Evolutionary conservation across 2,113 vertebrate species (phyloP), one percentile per base, ranked within the genome.

Genomic region (Hypanus sabinus): DNA sequence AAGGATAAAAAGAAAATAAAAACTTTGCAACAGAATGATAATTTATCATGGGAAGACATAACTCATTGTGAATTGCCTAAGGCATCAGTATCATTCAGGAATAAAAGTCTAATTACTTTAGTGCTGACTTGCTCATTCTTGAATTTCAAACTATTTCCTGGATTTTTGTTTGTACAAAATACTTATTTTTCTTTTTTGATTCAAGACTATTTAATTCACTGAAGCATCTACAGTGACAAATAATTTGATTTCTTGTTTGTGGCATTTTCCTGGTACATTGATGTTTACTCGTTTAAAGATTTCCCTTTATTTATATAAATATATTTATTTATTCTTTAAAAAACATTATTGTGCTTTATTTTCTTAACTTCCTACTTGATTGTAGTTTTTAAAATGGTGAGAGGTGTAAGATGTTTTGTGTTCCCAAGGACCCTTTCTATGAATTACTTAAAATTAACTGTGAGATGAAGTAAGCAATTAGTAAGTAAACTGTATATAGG

Each of bases 51-150:
- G 83, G 11, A 90, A 68, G 60, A 33, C 16, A 30, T 65, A 11
- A 90, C 33, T 65, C 65, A 65, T 65, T 90, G 12, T 90, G 30
- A 33, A 90, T 90, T n/a, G 5, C 14, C 62, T 36, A 33, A 33
- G 33, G 0, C 27, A 65, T 65, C 1, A 9, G 36, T 90, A 7
- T 33, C 0, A 27, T 16, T 0, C 0, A 33, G 83, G 76, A 38
- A 70, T 11, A 0, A 11, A 81, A 73, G 22, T 4, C 85, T 65
- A 90, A 90, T 16, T 33, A 30, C 62, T 65, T 33, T 36, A 65
- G 30, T 65, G 62, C 65, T 90, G 85, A 20, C 12, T 90, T 90
- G 85, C 16, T 62, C 60, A 8, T 16, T 85, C 62, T 18, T 68
- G n/a, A 20, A n/a, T 90, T 90, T 7, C 16, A 68, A 8, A n/a